These are phyloP conservation scores for Melitaea cinxia DNA, from an alignment of 1,140 invertebrate species.

Conservation along the genomic window DNA sequence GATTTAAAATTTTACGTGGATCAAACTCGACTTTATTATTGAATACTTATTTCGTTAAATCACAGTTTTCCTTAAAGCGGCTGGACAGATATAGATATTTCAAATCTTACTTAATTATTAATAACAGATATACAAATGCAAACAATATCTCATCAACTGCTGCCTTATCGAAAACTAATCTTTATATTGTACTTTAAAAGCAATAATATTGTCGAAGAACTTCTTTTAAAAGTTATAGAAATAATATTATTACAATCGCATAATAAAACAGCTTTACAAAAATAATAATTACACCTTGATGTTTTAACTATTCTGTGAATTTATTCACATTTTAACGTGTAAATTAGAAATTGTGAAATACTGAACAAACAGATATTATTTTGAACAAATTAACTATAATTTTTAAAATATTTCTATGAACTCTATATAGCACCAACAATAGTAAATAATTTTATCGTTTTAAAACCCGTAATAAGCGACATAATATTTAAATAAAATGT, in stretches of 20 bases:
- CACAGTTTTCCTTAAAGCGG: slow-evolving; percentile 31
- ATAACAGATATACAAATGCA: slow-evolving; percentile 2
- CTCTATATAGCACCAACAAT: slow-evolving; percentile 18
- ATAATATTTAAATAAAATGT: slow-evolving; percentile 25
- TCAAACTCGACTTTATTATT: slow-evolving; percentile 41
- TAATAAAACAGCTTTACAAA: slow-evolving; percentile 50
- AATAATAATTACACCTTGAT: slow-evolving; percentile 38
- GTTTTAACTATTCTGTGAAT: slow-evolving; percentile 43
- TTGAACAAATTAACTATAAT: slow-evolving; percentile 36
- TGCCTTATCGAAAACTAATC: slow-evolving; percentile 58
- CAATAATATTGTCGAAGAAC: slow-evolving; percentile 39
- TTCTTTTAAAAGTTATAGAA: slow-evolving; percentile 39
- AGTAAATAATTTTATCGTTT: slow-evolving; percentile 25
- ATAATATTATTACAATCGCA: slow-evolving; percentile 46
- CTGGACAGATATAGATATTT: slow-evolving; percentile 9
- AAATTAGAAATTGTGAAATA: slow-evolving; percentile 42
- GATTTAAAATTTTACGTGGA: slow-evolving; percentile 55
- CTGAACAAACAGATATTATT: slow-evolving; percentile 48
- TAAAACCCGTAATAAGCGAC: slow-evolving; percentile 26
- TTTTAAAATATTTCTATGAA: slow-evolving; percentile 29
- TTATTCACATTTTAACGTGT: slow-evolving; percentile 48
- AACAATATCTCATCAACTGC: slow-evolving; percentile 27
- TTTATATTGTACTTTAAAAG: slow-evolving; percentile 42
- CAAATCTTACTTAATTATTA: slow-evolving; percentile 15
- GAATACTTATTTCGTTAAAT: slow-evolving; percentile 60